Base-by-base conservation (phyloP, 2,888 invertebrate species). In the Cremastinae sp. region DNA sequence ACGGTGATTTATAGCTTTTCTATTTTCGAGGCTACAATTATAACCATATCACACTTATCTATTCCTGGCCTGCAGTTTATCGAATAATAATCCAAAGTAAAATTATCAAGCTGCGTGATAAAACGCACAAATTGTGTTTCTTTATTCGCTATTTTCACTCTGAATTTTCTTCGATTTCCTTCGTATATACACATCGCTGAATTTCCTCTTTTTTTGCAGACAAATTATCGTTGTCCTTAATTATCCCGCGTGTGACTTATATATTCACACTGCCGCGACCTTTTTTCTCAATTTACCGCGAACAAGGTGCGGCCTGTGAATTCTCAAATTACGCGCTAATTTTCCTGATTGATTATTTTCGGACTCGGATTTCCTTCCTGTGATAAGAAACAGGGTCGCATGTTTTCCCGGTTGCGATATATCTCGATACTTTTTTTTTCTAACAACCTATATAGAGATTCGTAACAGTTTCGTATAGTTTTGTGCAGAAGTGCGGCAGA, bases 21-120 rank as follows among this genome's bases (percentile, higher is more conserved):
- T 61, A 34, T 8, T 61, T 14, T 36, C 18, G 7, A 54, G 51
- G 5, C 18, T 14, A 22, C 53, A 36, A 61, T 70, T 70, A 70
- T 70, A 61, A 53, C 9, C 70, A 43, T 53, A 59, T 53, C 51
- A 45, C 43, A 36, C 20, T 70, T 53, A 61, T 61, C 41, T 70
- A 51, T 70, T 61, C 53, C 53, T 20, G 53, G 36, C 59, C 53
- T 51, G 43, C 34, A 34, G 53, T 53, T 69, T 69, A 36, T 70
- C 69, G 14, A 59, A 58, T 34, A 43, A 51, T 69, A 59, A 69
- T 61, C 41, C 18, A 58, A 43, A 49, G 47, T 68, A 43, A 51
- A 10, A 61, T 28, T 54, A 34, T 54, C 34, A 1, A 34, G 8
- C 34, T 45, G 34, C n/a, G 20, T 22, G 47, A 3, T 20, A 14